Percentiles rank a stretch among this genome's conserved stretches.
phyloP scores from a whole-genome alignment of 2,888 invertebrate species.

The Vannuccia rotundouncinata region DNA sequence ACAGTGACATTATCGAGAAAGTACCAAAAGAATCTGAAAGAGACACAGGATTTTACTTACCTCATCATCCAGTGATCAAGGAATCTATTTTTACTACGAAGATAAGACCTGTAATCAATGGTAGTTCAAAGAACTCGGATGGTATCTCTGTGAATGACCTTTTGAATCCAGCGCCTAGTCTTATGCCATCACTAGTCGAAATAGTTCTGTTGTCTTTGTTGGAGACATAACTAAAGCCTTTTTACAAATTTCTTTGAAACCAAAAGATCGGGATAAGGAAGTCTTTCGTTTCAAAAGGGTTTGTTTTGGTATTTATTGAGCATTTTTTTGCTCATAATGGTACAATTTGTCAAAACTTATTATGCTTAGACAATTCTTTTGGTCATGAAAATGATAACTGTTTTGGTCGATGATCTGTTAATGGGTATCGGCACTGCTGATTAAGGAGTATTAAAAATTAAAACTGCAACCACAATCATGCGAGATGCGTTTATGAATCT shows the following conservation, averaged over 20 bases:
- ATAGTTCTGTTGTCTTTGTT: background rate
- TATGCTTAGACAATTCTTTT: background rate
- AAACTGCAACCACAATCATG: background rate
- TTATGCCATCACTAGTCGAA: background rate
- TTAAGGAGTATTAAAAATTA: background rate
- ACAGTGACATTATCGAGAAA: background rate
- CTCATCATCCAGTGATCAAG: background rate
- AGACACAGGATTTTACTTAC: constrained; percentile 1
- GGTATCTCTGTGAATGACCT: constrained; percentile 3
- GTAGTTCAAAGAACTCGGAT: background rate
- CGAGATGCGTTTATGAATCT: background rate
- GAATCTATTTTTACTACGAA: background rate
- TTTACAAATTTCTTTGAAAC: constrained; percentile 10
- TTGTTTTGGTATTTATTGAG: background rate
- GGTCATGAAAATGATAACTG: background rate
- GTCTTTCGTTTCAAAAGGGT: background rate
- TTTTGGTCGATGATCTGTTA: background rate
- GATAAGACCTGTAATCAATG: background rate
- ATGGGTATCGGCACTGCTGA: background rate
- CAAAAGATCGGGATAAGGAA: background rate
- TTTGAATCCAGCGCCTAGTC: background rate
- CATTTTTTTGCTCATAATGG: background rate
- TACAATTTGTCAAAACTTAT: background rate
- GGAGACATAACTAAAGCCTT: constrained; percentile 5
- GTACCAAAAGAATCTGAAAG: constrained; percentile 1